phyloP scores from a whole-genome alignment of 2,888 invertebrate genomes.

The Hyposoter dolosus region DNA sequence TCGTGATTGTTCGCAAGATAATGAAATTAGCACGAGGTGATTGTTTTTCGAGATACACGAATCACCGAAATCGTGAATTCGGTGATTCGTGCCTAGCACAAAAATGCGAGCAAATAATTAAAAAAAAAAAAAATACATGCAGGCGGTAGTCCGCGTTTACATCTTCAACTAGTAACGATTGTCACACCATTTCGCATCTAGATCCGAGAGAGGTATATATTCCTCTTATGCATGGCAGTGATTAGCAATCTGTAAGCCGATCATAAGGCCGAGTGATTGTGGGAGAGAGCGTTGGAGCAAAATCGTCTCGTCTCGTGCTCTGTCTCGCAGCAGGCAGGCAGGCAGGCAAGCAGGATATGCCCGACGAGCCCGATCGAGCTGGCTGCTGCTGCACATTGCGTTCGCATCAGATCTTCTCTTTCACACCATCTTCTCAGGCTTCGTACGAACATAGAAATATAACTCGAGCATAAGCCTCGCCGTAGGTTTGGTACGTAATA shows the following conservation, averaged over 20 bases:
- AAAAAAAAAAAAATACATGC: too few species aligned
- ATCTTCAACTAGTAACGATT: too few species aligned
- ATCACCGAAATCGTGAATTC: too few species aligned
- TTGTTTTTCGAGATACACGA: too few species aligned
- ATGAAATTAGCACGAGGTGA: too few species aligned
- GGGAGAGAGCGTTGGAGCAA: slow-evolving; percentile 76
- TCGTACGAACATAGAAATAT: neutral
- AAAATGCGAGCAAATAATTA: too few species aligned
- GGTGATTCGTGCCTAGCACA: too few species aligned
- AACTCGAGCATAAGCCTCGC: slow-evolving; percentile 26
- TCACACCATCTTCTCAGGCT: neutral
- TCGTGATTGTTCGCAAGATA: too few species aligned
- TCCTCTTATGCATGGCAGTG: slow-evolving; percentile 77
- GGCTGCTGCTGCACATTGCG: slow-evolving; percentile 11
- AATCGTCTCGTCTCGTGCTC: slow-evolving; percentile 70
- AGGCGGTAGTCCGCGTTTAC: too few species aligned
- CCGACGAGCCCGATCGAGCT: slow-evolving; percentile 38
- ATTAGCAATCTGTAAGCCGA: slow-evolving; percentile 84
- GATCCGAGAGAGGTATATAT: neutral
- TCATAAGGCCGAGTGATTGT: slow-evolving; percentile 81
- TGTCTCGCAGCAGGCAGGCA: neutral
- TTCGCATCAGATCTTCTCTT: slow-evolving; percentile 22
- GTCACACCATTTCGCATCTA: too few species aligned
- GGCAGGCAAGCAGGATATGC: neutral
- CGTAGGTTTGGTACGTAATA: slow-evolving; percentile 18